Conservation (phyloP, 2,888 invertebrate species). For the Druceiella hillmani region DNA sequence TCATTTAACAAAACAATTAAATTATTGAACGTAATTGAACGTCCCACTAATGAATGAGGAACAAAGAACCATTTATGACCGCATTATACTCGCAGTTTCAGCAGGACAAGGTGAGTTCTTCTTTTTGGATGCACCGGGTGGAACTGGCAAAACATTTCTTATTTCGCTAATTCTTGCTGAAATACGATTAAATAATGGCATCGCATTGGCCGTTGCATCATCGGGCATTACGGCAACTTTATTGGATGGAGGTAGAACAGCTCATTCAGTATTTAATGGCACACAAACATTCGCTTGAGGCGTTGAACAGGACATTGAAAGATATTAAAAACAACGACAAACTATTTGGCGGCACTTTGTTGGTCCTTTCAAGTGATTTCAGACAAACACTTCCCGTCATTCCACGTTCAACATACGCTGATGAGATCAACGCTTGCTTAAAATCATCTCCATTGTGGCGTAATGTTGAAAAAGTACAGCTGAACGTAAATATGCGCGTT, state of each 20-base stretch:
- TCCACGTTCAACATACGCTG: slow-evolving; percentile 14
- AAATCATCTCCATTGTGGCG: slow-evolving; percentile 25
- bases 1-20: too few species aligned
- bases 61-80: slow-evolving; percentile 18
- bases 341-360: too few species aligned
- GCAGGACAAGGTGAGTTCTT: slow-evolving; percentile 18
- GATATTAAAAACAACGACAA: too few species aligned
- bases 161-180: slow-evolving; percentile 16
- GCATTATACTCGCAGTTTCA: slow-evolving; percentile 15
- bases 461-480: slow-evolving; percentile 24
- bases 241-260: slow-evolving; percentile 20
- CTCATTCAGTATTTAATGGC: slow-evolving; percentile 21
- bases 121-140: slow-evolving; percentile 17
- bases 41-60: slow-evolving; percentile 18
- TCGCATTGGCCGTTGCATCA: slow-evolving; percentile 19
- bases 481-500: too few species aligned
- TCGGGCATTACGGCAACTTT: slow-evolving; percentile 22
- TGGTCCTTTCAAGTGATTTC: slow-evolving; percentile 22
- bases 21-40: too few species aligned
- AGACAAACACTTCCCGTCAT: slow-evolving; percentile 19
- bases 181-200: slow-evolving; percentile 14
- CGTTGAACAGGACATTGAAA: slow-evolving; percentile 23
- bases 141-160: slow-evolving; percentile 14
- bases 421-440: slow-evolving; percentile 26
- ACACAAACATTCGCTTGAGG: slow-evolving; percentile 24